These are phyloP conservation scores for Octopus sinensis DNA, from an alignment of 1,140 invertebrate genomes.

Conservation along the genomic window DNA sequence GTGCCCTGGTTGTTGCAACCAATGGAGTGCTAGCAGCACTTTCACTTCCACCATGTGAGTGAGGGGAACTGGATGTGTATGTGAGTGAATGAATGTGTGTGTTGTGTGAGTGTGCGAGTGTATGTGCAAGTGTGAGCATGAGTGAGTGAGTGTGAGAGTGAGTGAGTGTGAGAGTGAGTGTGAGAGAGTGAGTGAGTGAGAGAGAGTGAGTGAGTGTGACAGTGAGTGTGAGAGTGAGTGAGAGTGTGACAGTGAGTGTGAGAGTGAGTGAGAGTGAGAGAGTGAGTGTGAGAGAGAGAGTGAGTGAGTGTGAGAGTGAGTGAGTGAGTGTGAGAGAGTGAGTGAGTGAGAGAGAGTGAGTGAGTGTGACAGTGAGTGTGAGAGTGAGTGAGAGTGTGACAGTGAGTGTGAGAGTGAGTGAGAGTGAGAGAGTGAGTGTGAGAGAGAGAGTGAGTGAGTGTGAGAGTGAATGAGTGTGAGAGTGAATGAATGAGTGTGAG, in stretches of 20 bases:
- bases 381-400: constrained; percentile 14
- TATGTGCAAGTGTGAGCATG: no score
- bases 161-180: neutral
- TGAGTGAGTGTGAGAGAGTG: constrained; percentile 5
- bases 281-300: neutral
- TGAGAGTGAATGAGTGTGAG: neutral
- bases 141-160: no score
- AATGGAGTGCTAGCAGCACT: no score
- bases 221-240: neutral
- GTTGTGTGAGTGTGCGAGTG: no score
- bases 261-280: constrained; percentile 8
- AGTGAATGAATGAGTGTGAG: neutral
- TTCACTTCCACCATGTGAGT: no score
- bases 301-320: constrained; percentile 17
- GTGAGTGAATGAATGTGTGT: no score
- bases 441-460: constrained; percentile 14
- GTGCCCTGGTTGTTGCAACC: no score
- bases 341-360: constrained; percentile 10
- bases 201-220: constrained; percentile 10
- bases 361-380: constrained; percentile 24
- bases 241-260: constrained; percentile 3
- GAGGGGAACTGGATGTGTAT: no score
- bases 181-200: neutral
- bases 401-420: neutral
- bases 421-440: neutral